Conservation (phyloP, 2,888 invertebrate genomes). For the Dryobota labecula region DNA sequence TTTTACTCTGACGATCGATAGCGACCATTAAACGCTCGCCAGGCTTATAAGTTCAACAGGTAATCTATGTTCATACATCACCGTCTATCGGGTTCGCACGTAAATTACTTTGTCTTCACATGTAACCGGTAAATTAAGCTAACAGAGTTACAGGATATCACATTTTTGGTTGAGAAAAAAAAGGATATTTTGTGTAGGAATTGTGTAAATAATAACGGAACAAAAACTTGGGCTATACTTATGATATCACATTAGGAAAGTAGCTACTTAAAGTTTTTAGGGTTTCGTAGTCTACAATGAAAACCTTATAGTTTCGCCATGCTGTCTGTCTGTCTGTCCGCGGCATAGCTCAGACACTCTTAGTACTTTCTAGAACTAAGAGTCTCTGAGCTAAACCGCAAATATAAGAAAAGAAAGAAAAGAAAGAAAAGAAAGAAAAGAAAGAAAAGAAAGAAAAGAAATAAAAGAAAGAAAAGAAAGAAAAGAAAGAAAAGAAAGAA, state of each 20-base stretch:
- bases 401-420: too few species aligned
- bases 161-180: conserved; percentile 5
- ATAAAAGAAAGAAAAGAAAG: too few species aligned
- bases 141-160: conserved; percentile 5
- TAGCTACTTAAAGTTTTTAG: neutral
- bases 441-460: too few species aligned
- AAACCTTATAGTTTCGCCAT: too few species aligned
- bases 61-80: conserved; percentile 64
- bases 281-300: too few species aligned
- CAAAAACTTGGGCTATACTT: neutral
- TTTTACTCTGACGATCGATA: conserved; percentile 14
- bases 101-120: conserved; percentile 55
- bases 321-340: too few species aligned
- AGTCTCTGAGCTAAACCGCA: too few species aligned
- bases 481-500: too few species aligned
- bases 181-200: neutral
- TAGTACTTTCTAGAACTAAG: too few species aligned
- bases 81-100: conserved; percentile 37
- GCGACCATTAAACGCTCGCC: conserved; percentile 21
- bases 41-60: conserved; percentile 49
- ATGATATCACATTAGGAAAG: neutral
- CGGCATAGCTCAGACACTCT: too few species aligned
- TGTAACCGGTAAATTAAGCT: conserved; percentile 29
- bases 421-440: too few species aligned
- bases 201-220: neutral